phyloP scores from a whole-genome alignment of 2,888 invertebrate species.

The Cantharis lateralis region DNA sequence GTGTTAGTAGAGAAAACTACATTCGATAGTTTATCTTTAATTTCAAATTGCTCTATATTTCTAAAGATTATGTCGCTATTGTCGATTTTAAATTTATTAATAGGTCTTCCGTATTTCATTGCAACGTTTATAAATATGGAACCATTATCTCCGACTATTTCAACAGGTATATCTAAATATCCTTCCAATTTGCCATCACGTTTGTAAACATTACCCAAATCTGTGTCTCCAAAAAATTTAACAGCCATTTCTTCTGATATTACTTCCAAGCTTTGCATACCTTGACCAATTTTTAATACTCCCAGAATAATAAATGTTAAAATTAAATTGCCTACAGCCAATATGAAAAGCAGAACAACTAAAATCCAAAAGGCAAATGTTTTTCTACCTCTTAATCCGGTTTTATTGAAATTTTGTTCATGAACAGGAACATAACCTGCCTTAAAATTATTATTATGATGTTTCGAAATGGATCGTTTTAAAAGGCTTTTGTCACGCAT shows the following conservation, averaged over 20 bases:
- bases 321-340: slow-evolving; percentile 80
- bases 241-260: slow-evolving; percentile 73
- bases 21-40: slow-evolving; percentile 66
- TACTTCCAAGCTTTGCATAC: slow-evolving; percentile 85
- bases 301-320: slow-evolving; percentile 81
- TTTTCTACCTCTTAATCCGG: slow-evolving; percentile 59
- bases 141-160: slow-evolving; percentile 55
- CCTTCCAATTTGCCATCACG: slow-evolving; percentile 70
- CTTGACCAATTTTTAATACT: slow-evolving; percentile 78
- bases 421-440: slow-evolving; percentile 51
- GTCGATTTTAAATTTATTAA: slow-evolving; percentile 62
- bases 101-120: slow-evolving; percentile 51
- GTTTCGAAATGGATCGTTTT: slow-evolving; percentile 44
- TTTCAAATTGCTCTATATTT: slow-evolving; percentile 69
- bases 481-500: slow-evolving; percentile 47
- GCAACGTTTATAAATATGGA: slow-evolving; percentile 49
- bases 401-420: slow-evolving; percentile 47
- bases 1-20: slow-evolving; percentile 76
- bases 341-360: slow-evolving; percentile 68
- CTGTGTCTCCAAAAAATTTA: slow-evolving; percentile 78
- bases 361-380: slow-evolving; percentile 82
- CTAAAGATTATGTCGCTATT: slow-evolving; percentile 71
- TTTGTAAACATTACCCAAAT: slow-evolving; percentile 78
- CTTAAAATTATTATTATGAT: slow-evolving; percentile 50
- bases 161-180: slow-evolving; percentile 61